A percentile compares a stretch with the other conserved stretches of the same genome.
Conservation (phyloP, 2,888 invertebrate species). For the Ernsta delagoae region DNA sequence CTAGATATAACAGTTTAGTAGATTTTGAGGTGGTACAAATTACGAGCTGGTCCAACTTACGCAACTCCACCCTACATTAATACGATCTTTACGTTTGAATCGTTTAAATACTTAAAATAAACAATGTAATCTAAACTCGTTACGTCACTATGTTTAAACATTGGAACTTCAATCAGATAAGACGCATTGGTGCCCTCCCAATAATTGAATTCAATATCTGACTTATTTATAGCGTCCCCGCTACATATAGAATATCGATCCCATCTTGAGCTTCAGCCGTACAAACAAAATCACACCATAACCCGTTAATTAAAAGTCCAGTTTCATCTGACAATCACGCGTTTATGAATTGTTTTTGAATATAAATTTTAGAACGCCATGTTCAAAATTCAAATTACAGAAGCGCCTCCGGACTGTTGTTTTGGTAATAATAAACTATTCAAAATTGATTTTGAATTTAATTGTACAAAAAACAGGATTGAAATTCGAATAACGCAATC, state of each 20-base stretch:
- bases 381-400: conserved; percentile 41
- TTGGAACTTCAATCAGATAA: conserved; percentile 36
- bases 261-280: conserved; percentile 53
- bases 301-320: background rate
- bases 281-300: conserved; percentile 21
- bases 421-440: conserved; percentile 29
- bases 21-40: no score
- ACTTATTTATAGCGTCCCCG: conserved; percentile 66
- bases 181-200: conserved; percentile 37
- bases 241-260: conserved; percentile 49
- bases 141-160: conserved; percentile 37
- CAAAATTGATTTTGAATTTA: conserved; percentile 40
- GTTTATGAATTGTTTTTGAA: conserved; percentile 40
- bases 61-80: no score
- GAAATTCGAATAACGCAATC: conserved; percentile 30
- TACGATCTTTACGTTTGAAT: no score
- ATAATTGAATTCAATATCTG: conserved; percentile 48
- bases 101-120: background rate
- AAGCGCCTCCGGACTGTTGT: conserved; percentile 34
- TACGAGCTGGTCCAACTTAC: no score
- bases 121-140: conserved; percentile 13
- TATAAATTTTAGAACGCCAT: conserved; percentile 30
- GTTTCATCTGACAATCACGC: background rate
- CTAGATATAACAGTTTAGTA: no score
- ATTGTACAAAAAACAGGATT: conserved; percentile 33